Conservation (phyloP, 2,797 vertebrate species). For the Sciaenops ocellatus region DNA sequence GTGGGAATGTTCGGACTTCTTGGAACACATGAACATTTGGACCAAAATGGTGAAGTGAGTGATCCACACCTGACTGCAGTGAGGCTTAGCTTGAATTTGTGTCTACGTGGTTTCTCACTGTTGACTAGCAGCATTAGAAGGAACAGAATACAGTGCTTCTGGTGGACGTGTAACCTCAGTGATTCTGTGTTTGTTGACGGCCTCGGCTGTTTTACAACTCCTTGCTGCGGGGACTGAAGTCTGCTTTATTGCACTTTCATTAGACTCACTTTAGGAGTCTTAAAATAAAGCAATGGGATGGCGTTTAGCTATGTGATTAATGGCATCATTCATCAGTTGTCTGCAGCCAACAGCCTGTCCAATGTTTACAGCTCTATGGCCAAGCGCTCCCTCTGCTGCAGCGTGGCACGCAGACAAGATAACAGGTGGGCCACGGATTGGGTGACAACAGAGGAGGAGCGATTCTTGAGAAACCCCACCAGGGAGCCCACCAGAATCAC, state of each 20-base stretch:
- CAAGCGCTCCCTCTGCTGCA: slow-evolving; percentile 66
- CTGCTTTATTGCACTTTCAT: slow-evolving; percentile 63
- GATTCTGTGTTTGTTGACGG: slow-evolving; percentile 13
- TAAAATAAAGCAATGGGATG: slow-evolving; percentile 73
- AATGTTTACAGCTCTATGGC: slow-evolving; percentile 71
- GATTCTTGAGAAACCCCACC: slow-evolving; percentile 82
- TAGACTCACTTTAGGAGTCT: slow-evolving; percentile 70
- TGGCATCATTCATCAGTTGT: slow-evolving; percentile 63
- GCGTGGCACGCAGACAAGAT: slow-evolving; percentile 68
- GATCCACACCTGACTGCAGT: slow-evolving; percentile 36
- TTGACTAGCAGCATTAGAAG: slow-evolving; percentile 33
- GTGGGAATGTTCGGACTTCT: slow-evolving; percentile 24
- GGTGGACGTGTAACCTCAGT: neutral
- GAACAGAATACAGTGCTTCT: slow-evolving; percentile 6
- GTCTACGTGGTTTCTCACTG: neutral
- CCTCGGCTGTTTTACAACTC: slow-evolving; percentile 46
- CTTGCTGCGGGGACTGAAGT: slow-evolving; percentile 38
- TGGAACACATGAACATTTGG: neutral
- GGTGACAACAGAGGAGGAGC: slow-evolving; percentile 81
- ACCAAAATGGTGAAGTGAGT: slow-evolving; percentile 14
- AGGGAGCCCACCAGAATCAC: slow-evolving; percentile 77
- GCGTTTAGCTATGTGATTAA: slow-evolving; percentile 67
- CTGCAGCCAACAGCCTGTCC: slow-evolving; percentile 63
- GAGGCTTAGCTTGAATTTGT: neutral
- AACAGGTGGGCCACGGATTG: slow-evolving; percentile 81